Conservation (phyloP, 2,113 vertebrate genomes). For the Oncorhynchus kisutch region DNA sequence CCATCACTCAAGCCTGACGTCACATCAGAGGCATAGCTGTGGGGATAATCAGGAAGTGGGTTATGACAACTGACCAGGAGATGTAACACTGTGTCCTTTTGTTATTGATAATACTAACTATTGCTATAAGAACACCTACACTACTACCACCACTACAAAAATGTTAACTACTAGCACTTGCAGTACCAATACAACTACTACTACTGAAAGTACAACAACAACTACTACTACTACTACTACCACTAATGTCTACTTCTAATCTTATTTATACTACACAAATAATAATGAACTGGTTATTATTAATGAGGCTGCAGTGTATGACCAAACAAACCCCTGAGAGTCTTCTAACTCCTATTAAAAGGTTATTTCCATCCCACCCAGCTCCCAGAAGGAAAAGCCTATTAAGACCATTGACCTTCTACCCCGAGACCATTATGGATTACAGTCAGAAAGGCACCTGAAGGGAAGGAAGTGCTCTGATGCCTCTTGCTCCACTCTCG, state of each 20-base stretch:
- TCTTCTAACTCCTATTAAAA: neutral
- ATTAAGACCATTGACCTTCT: neutral
- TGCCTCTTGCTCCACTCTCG: no score
- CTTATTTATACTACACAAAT: neutral
- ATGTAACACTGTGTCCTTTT: no score
- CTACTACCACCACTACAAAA: neutral
- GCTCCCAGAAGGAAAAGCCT: no score
- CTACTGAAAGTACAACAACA: neutral
- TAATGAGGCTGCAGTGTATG: neutral
- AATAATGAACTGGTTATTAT: neutral
- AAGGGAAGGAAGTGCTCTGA: no score
- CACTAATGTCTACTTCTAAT: neutral
- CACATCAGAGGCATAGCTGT: conserved; percentile 85
- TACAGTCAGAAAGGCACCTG: no score
- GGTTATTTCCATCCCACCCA: no score
- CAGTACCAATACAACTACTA: neutral
- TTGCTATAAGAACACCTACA: neutral
- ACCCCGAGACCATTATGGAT: neutral
- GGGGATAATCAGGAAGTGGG: neutral
- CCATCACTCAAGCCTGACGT: conserved; percentile 86
- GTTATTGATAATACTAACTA: neutral
- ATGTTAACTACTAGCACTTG: neutral
- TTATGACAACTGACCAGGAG: no score
- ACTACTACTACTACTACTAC: neutral
- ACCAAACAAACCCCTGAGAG: neutral